Evolutionary conservation across 2,113 vertebrate genomes (phyloP).

Genomic region (Labeo catla): DNA sequence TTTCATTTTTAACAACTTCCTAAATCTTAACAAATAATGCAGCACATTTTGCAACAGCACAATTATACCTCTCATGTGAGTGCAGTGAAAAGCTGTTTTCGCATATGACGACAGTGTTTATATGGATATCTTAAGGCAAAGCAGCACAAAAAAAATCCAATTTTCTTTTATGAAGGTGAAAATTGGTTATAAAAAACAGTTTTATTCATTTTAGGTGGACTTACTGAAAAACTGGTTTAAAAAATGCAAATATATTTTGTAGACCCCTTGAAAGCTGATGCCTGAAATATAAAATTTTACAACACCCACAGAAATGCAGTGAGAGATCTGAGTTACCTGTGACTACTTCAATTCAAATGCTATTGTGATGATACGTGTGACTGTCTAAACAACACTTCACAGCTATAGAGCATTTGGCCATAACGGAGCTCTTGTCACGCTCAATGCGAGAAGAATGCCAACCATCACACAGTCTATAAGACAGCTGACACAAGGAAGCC

Average conservation of each 20-base stretch:
- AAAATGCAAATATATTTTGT: not conserved
- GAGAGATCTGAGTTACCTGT: not conserved
- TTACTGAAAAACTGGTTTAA: not conserved
- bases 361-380: not conserved
- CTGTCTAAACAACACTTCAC: slow-evolving; percentile 11
- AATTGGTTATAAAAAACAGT: not conserved
- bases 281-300: not conserved
- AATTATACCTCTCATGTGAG: not conserved
- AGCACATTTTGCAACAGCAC: not conserved
- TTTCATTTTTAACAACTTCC: not conserved
- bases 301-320: not conserved
- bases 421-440: not conserved
- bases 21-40: not conserved
- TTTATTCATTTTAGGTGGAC: not conserved
- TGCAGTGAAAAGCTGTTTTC: not conserved
- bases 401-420: not conserved
- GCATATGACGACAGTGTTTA: not conserved
- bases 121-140: not conserved
- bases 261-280: not conserved
- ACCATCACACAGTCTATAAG: not conserved
- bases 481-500: slow-evolving; percentile 3
- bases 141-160: not conserved
- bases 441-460: not conserved
- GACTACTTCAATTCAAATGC: not conserved
- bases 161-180: not conserved